These are phyloP conservation scores for Callipepla californica DNA, from an alignment of 2,113 vertebrate genomes.

Conservation along the genomic window DNA sequence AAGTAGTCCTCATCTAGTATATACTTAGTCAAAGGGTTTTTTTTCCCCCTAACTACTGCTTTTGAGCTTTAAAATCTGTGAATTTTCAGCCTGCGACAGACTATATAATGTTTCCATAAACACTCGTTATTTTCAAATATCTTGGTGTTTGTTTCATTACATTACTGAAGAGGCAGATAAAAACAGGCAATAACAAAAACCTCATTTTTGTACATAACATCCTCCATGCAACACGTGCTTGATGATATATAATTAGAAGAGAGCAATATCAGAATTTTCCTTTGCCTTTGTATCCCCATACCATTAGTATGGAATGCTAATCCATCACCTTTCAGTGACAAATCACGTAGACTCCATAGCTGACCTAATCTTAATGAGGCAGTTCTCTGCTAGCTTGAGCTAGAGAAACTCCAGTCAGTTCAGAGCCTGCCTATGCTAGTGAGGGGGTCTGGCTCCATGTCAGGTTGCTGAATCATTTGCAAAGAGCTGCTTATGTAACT, in stretches of 20 bases:
- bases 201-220: neutral
- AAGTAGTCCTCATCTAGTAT: neutral
- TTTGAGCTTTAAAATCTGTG: neutral
- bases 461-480: slow-evolving; percentile 13
- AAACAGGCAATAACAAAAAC: neutral
- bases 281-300: slow-evolving; percentile 10
- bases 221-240: slow-evolving; percentile 29
- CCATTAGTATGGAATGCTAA: slow-evolving; percentile 20
- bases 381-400: slow-evolving; percentile 26
- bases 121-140: neutral
- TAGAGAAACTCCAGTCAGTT: slow-evolving; percentile 35
- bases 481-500: slow-evolving; percentile 14
- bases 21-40: neutral
- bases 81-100: neutral
- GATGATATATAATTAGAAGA: neutral
- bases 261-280: neutral
- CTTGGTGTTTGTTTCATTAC: neutral
- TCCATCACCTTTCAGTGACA: slow-evolving; percentile 38
- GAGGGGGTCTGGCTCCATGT: neutral
- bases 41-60: neutral
- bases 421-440: neutral
- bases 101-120: neutral
- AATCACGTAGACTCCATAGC: neutral
- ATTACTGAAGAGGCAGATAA: neutral
- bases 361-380: slow-evolving; percentile 34